Evolutionary conservation across 2,113 vertebrate species (phyloP), one percentile per base, ranked within the genome.

Genomic region (Apistogramma diplotaenia): DNA sequence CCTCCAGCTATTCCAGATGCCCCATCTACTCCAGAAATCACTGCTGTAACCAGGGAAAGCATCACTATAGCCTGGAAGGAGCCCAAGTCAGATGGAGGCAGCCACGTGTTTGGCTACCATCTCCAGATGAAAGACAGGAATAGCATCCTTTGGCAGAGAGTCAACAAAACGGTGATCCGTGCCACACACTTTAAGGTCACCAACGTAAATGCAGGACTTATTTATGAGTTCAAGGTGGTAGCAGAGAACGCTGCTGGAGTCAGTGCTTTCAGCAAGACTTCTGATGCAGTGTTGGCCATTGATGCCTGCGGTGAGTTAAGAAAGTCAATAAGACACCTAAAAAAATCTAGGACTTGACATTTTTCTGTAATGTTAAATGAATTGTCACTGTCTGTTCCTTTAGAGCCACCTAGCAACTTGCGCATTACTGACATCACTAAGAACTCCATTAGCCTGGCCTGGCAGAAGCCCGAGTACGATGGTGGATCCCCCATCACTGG

Each of bases 111-210:
- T 80, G 98, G 98, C 81, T 99, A 99, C 84, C 98, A 99, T 83
- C 93, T 99, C 56, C 97, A 99, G 91, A 99, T 99, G 97, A 99
- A 99, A 91, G 98, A 99, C 87, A 97, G 95, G 84, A 99, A 99
- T 80, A 99, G 98, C 91, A 97, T 99, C 78, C 91, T 99, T 78
- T 99, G 98, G 98, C 97, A 98, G 90, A 98, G 94, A 82, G 96
- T 94, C 82, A 99, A 97, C 93, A 98, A 96, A 93, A 97, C 94
- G 67, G 90, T 99, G 57, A 98, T 99, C 85, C 98, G 98, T 76
- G 97, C 98, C 62, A 99, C 96, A 85, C 98, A 99, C 88, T 97
- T 95, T 86, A 99, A 99, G 95, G 96, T 97, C 79, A 96, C 95
- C 61, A 96, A 94, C 25, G 94, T 99, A 86, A 96, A 91, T 1